Conservation (phyloP, 2,113 vertebrate genomes). For the Heteronetta atricapilla region DNA sequence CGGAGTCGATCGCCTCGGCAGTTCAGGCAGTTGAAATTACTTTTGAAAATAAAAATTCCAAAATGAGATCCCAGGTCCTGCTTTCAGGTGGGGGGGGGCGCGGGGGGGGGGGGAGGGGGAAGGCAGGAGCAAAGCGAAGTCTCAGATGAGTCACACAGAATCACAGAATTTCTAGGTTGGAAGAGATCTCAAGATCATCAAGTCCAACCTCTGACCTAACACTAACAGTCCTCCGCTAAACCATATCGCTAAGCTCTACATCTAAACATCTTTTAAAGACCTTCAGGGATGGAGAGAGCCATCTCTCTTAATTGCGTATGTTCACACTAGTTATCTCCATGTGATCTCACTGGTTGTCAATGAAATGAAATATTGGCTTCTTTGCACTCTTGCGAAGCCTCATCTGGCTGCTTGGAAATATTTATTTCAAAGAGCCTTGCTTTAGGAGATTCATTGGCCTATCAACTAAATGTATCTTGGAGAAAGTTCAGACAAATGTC, state of each 20-base stretch:
- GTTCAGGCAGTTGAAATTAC: neutral
- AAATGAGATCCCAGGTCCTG: neutral
- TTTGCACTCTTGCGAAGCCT: neutral
- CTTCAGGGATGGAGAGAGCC: too few relatives aligned
- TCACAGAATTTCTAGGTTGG: too few relatives aligned
- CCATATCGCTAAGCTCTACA: too few relatives aligned
- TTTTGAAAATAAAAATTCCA: neutral
- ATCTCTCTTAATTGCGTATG: neutral
- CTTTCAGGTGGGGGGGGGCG: neutral
- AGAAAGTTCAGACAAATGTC: neutral
- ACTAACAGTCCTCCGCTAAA: too few relatives aligned
- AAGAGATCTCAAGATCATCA: too few relatives aligned
- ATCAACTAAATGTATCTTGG: neutral
- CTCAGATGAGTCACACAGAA: neutral
- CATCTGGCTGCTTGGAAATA: neutral
- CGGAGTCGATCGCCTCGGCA: too few relatives aligned
- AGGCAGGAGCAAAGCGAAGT: neutral
- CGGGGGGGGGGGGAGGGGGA: accelerated
- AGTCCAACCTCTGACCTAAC: too few relatives aligned
- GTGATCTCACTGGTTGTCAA: neutral
- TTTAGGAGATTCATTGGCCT: neutral
- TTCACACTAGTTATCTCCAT: neutral
- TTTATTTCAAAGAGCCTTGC: neutral
- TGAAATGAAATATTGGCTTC: neutral
- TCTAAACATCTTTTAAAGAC: too few relatives aligned